These are phyloP conservation scores for Laupala kohalensis DNA, from an alignment of 1,140 invertebrate species.

Conservation along the genomic window DNA sequence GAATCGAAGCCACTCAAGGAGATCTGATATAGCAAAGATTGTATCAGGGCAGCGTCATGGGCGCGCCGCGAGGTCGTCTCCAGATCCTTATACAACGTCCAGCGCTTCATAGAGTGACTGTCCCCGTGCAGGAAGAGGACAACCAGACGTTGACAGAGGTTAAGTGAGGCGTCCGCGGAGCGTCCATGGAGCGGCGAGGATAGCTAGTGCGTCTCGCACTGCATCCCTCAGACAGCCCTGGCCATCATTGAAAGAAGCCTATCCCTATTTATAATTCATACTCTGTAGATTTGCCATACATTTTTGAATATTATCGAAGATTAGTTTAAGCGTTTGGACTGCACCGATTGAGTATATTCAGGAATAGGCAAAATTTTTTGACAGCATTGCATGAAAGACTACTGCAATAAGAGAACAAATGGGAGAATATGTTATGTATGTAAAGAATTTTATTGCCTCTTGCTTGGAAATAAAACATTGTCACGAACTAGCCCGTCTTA, in stretches of 20 bases:
- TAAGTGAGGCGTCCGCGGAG: no score
- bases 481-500: background rate
- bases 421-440: background rate
- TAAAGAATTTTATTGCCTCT: background rate
- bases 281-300: background rate
- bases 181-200: no score
- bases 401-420: background rate
- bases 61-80: background rate
- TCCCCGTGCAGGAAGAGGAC: no score
- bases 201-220: background rate
- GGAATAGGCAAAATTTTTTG: background rate
- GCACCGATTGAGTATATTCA: background rate
- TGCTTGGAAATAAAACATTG: background rate
- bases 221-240: background rate
- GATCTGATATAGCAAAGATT: background rate
- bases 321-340: background rate
- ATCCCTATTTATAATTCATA: background rate
- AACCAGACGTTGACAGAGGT: no score
- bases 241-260: background rate
- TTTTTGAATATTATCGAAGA: background rate
- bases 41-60: background rate
- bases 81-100: no score
- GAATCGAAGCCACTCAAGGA: background rate
- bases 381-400: no score
- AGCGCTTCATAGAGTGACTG: no score